Evolutionary conservation across 2,113 vertebrate species (phyloP).

Genomic region (Sminthopsis crassicaudata): DNA sequence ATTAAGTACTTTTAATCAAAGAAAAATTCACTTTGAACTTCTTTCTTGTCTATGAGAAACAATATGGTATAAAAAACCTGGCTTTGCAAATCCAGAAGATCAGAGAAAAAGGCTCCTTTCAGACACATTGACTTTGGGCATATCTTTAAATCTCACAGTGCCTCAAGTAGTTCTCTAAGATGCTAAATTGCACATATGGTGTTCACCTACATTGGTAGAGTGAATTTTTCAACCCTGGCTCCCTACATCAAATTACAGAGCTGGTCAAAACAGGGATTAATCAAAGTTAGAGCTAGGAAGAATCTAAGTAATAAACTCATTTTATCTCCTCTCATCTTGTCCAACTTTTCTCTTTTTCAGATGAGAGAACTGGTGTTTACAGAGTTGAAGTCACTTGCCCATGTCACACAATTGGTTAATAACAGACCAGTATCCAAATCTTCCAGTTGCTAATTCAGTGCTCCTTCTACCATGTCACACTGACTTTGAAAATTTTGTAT

Average conservation of each 20-base stretch:
- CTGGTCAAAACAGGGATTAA: not conserved
- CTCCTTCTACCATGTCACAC: not conserved
- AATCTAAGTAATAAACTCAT: not conserved
- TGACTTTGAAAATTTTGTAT: not conserved
- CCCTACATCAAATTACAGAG: not conserved
- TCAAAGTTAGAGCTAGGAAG: not conserved
- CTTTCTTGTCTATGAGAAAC: not conserved
- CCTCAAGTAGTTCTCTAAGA: not conserved
- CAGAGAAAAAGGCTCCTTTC: not conserved
- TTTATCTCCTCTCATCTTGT: not conserved
- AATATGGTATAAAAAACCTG: not conserved
- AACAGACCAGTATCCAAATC: not conserved
- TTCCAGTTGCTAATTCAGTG: not conserved
- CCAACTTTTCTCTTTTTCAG: not conserved
- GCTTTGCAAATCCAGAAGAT: not conserved
- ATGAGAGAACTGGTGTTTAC: not conserved
- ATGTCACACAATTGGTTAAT: not conserved
- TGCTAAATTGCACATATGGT: not conserved
- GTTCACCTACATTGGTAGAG: not conserved
- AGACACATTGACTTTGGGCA: not conserved
- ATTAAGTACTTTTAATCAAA: not conserved
- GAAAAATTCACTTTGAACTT: not conserved
- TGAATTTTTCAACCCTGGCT: not conserved
- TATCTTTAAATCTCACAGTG: not conserved
- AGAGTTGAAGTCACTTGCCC: not conserved